phyloP scores from a whole-genome alignment of 2,888 invertebrate species.

The Halocaridina rubra region DNA sequence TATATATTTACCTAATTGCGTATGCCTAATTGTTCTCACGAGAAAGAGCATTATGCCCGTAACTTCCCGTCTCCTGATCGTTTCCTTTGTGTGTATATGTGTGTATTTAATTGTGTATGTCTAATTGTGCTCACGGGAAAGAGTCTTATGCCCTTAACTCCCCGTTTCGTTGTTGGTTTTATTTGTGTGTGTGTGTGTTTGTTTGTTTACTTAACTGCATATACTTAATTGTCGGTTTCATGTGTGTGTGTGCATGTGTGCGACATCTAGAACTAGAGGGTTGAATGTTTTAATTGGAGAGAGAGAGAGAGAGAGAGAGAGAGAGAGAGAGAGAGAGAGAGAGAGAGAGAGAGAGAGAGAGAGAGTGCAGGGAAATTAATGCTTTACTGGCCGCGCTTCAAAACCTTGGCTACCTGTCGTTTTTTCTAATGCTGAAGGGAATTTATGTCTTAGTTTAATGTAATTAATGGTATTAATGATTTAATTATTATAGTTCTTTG shows the following conservation, averaged over 20 bases:
- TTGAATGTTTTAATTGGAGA: neutral
- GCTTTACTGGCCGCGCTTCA: too few relatives aligned
- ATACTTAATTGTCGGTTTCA: neutral
- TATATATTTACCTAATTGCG: too few relatives aligned
- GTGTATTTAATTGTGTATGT: too few relatives aligned
- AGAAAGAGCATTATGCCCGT: too few relatives aligned
- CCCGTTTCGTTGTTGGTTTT: neutral
- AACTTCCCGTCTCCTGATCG: too few relatives aligned
- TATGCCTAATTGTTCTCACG: too few relatives aligned
- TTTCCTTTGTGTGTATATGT: neutral
- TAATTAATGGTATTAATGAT: too few relatives aligned
- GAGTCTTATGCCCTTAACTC: neutral
- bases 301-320: slow-evolving; percentile 17
- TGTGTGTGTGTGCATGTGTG: neutral
- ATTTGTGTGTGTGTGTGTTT: neutral
- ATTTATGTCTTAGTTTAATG: too few relatives aligned
- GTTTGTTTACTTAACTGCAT: neutral
- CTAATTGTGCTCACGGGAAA: too few relatives aligned
- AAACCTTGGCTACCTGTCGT: too few relatives aligned
- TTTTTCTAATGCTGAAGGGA: too few relatives aligned
- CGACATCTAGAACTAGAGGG: neutral
- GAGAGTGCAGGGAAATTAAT: neutral
- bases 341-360: neutral
- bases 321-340: neutral
- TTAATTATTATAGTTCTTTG: too few relatives aligned